A percentile compares a stretch with the other conserved stretches of the same genome.
Evolutionary conservation across 2,113 vertebrate genomes (phyloP).

Genomic region (Oenanthe melanoleuca): DNA sequence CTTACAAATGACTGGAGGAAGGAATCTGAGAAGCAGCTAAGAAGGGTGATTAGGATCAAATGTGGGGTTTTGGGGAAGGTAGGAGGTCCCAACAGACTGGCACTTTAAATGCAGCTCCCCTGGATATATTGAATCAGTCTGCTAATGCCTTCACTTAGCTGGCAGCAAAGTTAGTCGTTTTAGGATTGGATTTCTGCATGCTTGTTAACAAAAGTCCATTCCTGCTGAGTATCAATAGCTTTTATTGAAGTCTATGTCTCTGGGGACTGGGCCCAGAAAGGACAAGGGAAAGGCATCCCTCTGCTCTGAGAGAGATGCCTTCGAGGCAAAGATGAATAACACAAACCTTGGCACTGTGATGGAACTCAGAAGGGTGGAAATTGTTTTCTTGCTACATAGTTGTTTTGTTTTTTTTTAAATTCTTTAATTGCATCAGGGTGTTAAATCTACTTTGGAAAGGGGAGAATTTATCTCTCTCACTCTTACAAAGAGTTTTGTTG

Average conservation of each 20-base stretch:
- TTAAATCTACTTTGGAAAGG: not conserved
- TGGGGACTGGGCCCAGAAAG: not conserved
- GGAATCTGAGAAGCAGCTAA: not conserved
- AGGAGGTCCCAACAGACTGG: not conserved
- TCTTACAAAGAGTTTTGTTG: not conserved
- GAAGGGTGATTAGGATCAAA: not conserved
- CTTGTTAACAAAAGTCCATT: slow-evolving; percentile 13
- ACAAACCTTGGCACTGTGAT: not conserved
- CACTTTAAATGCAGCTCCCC: not conserved
- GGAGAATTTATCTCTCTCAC: not conserved
- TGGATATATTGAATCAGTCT: not conserved
- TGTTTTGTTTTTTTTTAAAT: not conserved
- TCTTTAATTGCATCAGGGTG: not conserved
- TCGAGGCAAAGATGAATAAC: not conserved
- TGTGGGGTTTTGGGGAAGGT: not conserved
- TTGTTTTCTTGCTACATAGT: not conserved
- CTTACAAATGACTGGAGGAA: not conserved
- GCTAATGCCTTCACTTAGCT: not conserved
- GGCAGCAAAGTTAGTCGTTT: not conserved
- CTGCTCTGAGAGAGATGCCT: not conserved
- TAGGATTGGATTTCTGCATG: slow-evolving; percentile 23
- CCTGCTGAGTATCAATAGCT: not conserved
- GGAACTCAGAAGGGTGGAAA: not conserved
- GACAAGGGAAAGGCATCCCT: not conserved
- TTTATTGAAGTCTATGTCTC: not conserved